Percentiles rank a stretch among this genome's conserved stretches.
Evolutionary conservation across 2,113 vertebrate genomes (phyloP).

Genomic region (Pygoscelis adeliae): DNA sequence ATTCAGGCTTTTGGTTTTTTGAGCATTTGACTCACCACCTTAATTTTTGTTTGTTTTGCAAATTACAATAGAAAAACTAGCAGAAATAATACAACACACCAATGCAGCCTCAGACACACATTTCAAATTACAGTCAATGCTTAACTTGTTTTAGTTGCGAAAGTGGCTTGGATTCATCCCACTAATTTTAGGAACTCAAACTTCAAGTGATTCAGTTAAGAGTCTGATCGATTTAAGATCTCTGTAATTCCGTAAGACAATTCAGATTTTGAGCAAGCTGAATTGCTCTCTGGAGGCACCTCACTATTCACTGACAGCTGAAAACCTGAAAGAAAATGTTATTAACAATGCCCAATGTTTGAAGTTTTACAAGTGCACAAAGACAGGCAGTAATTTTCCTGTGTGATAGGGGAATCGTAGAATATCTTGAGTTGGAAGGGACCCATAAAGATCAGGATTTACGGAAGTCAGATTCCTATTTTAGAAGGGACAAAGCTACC

Average conservation of each 20-base stretch:
- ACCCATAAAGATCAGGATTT: neutral
- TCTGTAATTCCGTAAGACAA: neutral
- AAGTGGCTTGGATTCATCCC: neutral
- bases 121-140: neutral
- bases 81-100: neutral
- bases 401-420: neutral
- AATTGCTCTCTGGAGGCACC: neutral
- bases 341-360: neutral
- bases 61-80: neutral
- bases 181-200: neutral
- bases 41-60: neutral
- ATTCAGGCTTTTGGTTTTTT: neutral
- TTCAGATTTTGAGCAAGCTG: neutral
- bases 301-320: neutral
- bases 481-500: neutral
- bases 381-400: neutral
- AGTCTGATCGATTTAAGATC: neutral
- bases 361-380: neutral
- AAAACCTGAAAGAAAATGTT: neutral
- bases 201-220: neutral
- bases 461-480: neutral
- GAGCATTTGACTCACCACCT: neutral
- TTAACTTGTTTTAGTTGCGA: neutral
- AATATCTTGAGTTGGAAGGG: neutral
- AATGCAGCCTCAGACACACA: neutral